Base-by-base conservation (phyloP, 2,797 vertebrate genomes). In the Rhynchonycteris naso region DNA sequence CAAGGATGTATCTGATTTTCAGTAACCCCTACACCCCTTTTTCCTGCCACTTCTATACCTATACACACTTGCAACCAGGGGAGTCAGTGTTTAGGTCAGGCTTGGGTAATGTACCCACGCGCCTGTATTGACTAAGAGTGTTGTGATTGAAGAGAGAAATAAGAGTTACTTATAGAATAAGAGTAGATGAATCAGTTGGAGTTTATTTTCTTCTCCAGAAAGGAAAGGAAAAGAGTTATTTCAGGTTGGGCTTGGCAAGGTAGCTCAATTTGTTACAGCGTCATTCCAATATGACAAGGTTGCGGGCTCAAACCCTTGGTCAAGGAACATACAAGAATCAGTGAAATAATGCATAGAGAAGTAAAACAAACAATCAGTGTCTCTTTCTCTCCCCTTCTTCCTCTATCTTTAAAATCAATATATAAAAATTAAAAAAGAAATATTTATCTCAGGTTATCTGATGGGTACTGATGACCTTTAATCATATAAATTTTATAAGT, bases 1-100 rank as follows among this genome's bases (percentile, higher is more conserved):
- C 35, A 74, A 30, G 24, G 10, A 84, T 75, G 4, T 50, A 69
- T 94, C 75, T 65, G 63, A 87, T 35, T 82, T 78, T 19, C 11
- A 90, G 26, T 1, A 7, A 10, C 2, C 11, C 8, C 6, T 7
- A 24, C 2, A 7, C 50, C 7, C 2, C 10, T 33, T 10, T 30
- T 15, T 2, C 9, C 15, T 43, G 43, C 43, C 24, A 89, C 30
- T 22, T 75, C 30, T 56, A 75, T 24, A 71, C 10, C 6, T 10
- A n/a, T 1, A 7, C 2, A 33, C n/a, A 30, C 13, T 65, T 38
- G 21, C 13, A 59, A 5, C 38, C 24, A 33, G 21, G 18, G n/a
- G 10, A 43, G 15, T 11, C 26, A 38, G 9, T 28, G 16, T 4
- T 35, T 72, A 50, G 52, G 24, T 28, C 28, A 79, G 71, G 38